A percentile compares a stretch with the other conserved stretches of the same genome.
Evolutionary conservation across 2,113 vertebrate genomes (phyloP).

Genomic region (Coptodon bakossiorum): DNA sequence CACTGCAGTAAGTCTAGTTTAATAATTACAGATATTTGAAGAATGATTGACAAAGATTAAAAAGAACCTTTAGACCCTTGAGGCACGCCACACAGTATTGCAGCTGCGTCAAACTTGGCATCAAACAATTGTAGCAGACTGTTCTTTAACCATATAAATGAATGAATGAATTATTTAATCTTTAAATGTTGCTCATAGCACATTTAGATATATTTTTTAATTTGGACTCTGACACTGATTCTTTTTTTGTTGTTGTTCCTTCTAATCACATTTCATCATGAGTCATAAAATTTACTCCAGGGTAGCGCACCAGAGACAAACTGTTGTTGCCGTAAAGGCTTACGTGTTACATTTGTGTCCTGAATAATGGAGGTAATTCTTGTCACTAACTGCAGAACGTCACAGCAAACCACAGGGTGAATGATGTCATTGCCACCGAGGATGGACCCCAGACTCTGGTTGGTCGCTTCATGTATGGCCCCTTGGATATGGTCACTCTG

Average conservation of each 20-base stretch:
- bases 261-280: background rate
- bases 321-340: background rate
- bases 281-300: background rate
- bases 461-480: constrained; percentile 97
- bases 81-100: background rate
- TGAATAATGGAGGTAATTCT: background rate
- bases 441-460: constrained; percentile 87
- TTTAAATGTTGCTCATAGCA: background rate
- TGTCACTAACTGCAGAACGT: constrained; percentile 80
- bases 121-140: background rate
- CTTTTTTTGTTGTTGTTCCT: background rate
- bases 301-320: background rate
- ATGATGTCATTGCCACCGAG: constrained; percentile 88
- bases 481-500: constrained; percentile 96
- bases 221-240: background rate
- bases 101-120: background rate
- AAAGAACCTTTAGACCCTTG: background rate
- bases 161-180: background rate
- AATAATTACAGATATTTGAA: background rate
- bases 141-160: background rate
- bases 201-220: background rate
- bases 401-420: constrained; percentile 92
- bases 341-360: background rate
- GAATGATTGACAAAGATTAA: background rate
- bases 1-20: background rate